Conservation (phyloP, 35 echinoderm and acorn worm species). For the Diadema setosum region DNA sequence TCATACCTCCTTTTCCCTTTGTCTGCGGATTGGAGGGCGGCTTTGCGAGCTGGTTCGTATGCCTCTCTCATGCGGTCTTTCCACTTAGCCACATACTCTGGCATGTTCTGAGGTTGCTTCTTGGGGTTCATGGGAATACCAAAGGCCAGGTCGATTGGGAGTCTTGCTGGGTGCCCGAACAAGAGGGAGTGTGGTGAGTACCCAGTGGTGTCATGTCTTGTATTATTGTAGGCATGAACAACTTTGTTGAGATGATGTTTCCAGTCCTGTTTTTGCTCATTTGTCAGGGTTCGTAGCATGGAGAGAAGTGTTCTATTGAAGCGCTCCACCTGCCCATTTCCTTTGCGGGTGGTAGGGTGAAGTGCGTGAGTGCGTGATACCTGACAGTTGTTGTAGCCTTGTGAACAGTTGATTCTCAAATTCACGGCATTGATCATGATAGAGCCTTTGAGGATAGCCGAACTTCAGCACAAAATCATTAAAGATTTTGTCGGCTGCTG, state of each 20-base stretch:
- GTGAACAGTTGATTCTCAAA: slow-evolving; percentile 47
- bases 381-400: neutral
- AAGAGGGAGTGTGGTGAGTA: slow-evolving; percentile 61
- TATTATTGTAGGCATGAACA: slow-evolving; percentile 70
- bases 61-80: slow-evolving; percentile 51
- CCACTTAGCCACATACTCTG: slow-evolving; percentile 53
- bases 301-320: slow-evolving; percentile 20
- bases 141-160: slow-evolving; percentile 60
- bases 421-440: slow-evolving; percentile 55
- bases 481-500: slow-evolving; percentile 57
- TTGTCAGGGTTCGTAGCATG: slow-evolving; percentile 30
- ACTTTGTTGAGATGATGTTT: slow-evolving; percentile 38
- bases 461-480: slow-evolving; percentile 36
- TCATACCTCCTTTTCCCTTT: slow-evolving; percentile 41
- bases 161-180: slow-evolving; percentile 27
- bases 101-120: neutral
- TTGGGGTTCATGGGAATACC: neutral
- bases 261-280: slow-evolving; percentile 61
- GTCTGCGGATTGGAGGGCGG: slow-evolving; percentile 8
- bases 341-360: slow-evolving; percentile 46
- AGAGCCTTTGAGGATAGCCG: slow-evolving; percentile 33
- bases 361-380: neutral
- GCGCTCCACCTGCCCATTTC: slow-evolving; percentile 42
- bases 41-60: slow-evolving; percentile 15
- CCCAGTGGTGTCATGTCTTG: slow-evolving; percentile 46